Evolutionary conservation across 2,113 vertebrate genomes (phyloP).

Genomic region (Hystrix brachyura): DNA sequence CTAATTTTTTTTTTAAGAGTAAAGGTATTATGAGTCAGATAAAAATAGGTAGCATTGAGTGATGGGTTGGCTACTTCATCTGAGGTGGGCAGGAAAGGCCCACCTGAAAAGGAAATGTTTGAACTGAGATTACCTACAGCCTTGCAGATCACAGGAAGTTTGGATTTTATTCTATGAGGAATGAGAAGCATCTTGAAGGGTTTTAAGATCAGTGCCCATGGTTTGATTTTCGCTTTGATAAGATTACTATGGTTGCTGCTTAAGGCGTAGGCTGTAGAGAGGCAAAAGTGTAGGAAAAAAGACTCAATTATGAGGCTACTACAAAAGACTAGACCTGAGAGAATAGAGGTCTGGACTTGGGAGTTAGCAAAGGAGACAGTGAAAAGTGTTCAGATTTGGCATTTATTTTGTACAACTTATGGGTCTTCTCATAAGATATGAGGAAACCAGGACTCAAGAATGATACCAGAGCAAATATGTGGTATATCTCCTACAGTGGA

Average conservation of each 20-base stretch:
- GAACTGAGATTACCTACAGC: background rate
- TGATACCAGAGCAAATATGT: background rate
- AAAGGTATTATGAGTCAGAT: background rate
- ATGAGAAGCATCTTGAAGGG: background rate
- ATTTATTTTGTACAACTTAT: background rate
- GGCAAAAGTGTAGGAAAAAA: background rate
- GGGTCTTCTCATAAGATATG: background rate
- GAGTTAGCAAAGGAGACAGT: background rate
- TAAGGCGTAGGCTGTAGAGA: background rate
- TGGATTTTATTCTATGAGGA: slow-evolving; percentile 19
- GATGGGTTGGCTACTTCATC: background rate
- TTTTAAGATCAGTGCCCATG: background rate
- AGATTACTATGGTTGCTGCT: slow-evolving; percentile 13
- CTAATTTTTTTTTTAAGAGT: background rate
- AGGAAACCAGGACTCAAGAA: background rate
- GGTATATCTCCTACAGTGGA: background rate
- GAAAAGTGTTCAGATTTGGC: background rate
- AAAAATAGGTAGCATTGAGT: background rate
- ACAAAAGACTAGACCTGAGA: background rate
- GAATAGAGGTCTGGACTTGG: background rate
- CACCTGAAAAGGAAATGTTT: background rate
- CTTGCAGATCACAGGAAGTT: background rate
- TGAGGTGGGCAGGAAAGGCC: background rate
- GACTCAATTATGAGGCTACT: background rate
- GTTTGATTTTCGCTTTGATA: background rate